Evolutionary conservation across 2,797 vertebrate genomes (phyloP).

Genomic region (Anguilla obscura): DNA sequence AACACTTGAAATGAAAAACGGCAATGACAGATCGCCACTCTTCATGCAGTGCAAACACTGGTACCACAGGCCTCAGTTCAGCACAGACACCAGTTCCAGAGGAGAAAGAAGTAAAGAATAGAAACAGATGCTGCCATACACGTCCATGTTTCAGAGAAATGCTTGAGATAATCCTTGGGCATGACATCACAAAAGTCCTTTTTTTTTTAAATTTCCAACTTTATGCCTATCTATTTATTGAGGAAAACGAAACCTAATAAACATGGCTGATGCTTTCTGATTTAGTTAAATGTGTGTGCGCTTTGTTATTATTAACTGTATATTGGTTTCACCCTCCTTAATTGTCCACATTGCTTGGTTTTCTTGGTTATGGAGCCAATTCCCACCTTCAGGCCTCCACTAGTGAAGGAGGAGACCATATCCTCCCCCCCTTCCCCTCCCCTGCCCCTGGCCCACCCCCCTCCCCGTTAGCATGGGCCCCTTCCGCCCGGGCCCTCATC

Average conservation of each 20-base stretch:
- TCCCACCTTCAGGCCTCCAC: constrained; percentile 36
- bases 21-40: constrained; percentile 59
- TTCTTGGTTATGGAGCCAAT: constrained; percentile 66
- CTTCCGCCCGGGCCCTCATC: constrained; percentile 81
- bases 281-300: constrained; percentile 71
- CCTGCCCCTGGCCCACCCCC: constrained; percentile 27
- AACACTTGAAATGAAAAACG: constrained; percentile 52
- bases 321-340: constrained; percentile 70
- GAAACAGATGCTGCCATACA: constrained; percentile 68
- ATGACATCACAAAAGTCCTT: constrained; percentile 53
- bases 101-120: constrained; percentile 48
- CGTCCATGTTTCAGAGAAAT: constrained; percentile 60
- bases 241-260: constrained; percentile 59
- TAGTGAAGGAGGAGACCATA: constrained; percentile 49
- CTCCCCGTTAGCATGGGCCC: constrained; percentile 27
- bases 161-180: constrained; percentile 73
- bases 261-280: constrained; percentile 67
- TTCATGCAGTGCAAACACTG: constrained; percentile 66
- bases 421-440: constrained; percentile 18
- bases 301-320: constrained; percentile 61
- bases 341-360: constrained; percentile 64
- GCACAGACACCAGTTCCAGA: constrained; percentile 62
- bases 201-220: constrained; percentile 68
- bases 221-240: constrained; percentile 67
- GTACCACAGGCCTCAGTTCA: constrained; percentile 60